Percentiles rank a stretch among this genome's conserved stretches.
These are phyloP conservation scores for Drosophila lacteicornis DNA, from an alignment of 1,140 invertebrate species.

Conservation along the genomic window DNA sequence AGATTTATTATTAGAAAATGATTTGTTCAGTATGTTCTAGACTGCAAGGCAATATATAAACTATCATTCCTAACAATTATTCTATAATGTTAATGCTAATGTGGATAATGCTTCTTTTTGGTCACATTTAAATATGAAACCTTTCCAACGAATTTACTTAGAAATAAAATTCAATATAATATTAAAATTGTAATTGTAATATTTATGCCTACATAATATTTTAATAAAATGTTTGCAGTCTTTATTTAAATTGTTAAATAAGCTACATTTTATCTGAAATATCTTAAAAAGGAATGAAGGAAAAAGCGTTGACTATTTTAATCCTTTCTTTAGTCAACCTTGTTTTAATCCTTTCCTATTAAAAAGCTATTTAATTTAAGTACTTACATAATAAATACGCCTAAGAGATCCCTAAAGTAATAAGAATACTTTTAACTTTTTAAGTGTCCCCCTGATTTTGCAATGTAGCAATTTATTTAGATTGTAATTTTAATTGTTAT, in stretches of 20 bases:
- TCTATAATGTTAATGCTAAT: background rate
- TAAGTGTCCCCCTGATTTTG: background rate
- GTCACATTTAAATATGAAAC: background rate
- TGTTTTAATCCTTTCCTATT: background rate
- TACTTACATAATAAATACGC: too few relatives aligned
- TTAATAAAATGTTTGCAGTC: too few relatives aligned
- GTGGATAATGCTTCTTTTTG: background rate
- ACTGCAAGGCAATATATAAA: background rate
- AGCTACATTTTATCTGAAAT: accelerated
- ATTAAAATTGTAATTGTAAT: background rate
- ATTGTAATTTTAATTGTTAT: constrained; percentile 17
- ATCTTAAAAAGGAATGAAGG: background rate
- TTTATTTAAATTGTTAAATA: background rate
- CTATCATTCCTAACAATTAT: background rate
- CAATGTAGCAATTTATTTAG: constrained; percentile 11
- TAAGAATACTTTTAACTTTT: background rate
- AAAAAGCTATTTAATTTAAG: background rate
- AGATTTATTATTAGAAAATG: too few relatives aligned
- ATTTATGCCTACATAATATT: too few relatives aligned
- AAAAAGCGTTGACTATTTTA: background rate
- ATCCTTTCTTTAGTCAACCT: background rate
- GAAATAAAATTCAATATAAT: too few relatives aligned
- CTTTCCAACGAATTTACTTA: too few relatives aligned
- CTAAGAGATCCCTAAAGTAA: background rate
- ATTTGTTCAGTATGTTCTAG: too few relatives aligned